Evolutionary conservation across 53 echinoderm and acorn worm species (phyloP).

Genomic region (Holothuria scabra): DNA sequence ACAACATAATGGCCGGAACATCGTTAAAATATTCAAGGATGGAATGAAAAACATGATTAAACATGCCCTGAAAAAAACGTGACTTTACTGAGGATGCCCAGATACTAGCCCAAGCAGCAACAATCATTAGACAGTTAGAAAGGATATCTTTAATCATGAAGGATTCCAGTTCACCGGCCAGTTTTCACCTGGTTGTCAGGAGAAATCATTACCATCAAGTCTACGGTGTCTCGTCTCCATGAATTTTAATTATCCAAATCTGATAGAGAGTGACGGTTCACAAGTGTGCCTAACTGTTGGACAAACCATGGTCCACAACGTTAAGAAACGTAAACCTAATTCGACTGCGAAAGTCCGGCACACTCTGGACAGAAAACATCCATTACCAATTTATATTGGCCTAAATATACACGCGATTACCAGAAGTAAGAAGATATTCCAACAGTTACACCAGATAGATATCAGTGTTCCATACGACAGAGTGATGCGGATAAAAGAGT

Average conservation of each 20-base stretch:
- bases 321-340: conserved; percentile 47
- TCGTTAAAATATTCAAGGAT: no score
- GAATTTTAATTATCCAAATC: conserved; percentile 30
- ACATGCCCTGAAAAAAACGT: no score
- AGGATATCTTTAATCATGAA: no score
- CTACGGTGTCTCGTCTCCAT: conserved; percentile 37
- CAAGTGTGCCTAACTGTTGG: conserved; percentile 49
- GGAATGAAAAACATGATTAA: no score
- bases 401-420: conserved; percentile 39
- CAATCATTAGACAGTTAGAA: no score
- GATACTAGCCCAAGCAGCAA: no score
- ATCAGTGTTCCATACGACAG: conserved; percentile 49
- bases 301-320: conserved; percentile 43
- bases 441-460: conserved; percentile 51
- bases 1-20: no score
- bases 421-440: conserved; percentile 53
- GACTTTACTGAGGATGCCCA: no score
- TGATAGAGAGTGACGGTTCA: conserved; percentile 32
- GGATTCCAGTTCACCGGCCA: no score
- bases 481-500: no score
- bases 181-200: conserved; percentile 14
- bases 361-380: no score
- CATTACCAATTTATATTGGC: conserved; percentile 42
- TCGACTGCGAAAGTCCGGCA: background rate
- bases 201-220: conserved; percentile 26